phyloP scores from a whole-genome alignment of 2,113 vertebrate genomes.

The Myotis brandtii region DNA sequence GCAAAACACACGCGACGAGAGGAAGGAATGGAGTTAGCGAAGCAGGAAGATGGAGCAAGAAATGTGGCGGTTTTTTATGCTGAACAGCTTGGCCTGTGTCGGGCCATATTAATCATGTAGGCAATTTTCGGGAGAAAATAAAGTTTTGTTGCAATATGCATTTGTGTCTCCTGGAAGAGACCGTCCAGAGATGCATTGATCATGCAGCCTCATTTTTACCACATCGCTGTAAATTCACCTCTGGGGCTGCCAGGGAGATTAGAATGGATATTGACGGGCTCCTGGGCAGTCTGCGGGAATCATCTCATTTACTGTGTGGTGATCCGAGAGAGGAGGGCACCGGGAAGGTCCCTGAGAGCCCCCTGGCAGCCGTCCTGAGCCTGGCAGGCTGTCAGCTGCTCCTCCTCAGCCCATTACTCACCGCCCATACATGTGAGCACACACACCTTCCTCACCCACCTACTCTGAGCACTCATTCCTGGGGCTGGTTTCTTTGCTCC shows the following conservation, averaged over 20 bases:
- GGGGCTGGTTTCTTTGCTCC: neutral
- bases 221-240: constrained; percentile 78
- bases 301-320: constrained; percentile 55
- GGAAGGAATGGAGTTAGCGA: neutral
- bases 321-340: constrained; percentile 54
- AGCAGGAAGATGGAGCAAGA: neutral
- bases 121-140: constrained; percentile 81
- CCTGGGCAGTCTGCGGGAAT: neutral
- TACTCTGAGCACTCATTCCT: fast-evolving
- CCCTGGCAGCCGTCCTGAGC: neutral
- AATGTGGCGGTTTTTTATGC: constrained; percentile 67
- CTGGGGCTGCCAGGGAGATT: constrained; percentile 67
- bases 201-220: constrained; percentile 74
- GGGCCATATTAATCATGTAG: constrained; percentile 79
- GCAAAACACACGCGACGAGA: constrained; percentile 15
- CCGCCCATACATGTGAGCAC: fast-evolving
- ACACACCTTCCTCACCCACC: fast-evolving
- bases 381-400: neutral
- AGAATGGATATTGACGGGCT: constrained; percentile 72
- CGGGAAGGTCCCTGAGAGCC: neutral
- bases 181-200: constrained; percentile 61
- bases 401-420: neutral
- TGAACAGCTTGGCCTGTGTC: constrained; percentile 78
- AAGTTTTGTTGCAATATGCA: constrained; percentile 74
- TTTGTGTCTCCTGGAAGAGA: constrained; percentile 74